Base-by-base conservation (phyloP, 2,113 vertebrate species). In the Myotis brandtii region DNA sequence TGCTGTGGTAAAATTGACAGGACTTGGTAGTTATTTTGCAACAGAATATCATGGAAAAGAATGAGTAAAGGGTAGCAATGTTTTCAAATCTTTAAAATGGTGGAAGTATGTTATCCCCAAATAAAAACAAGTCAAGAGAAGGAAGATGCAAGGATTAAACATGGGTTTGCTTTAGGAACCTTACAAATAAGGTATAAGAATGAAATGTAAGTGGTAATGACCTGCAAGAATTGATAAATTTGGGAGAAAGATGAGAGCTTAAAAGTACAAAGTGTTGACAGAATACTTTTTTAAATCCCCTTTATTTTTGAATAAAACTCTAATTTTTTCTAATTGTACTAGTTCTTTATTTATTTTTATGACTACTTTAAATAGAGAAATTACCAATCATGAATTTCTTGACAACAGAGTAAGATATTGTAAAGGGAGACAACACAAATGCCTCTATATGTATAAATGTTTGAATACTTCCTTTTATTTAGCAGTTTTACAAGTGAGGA, bases 301-400 rank as follows among this genome's bases (percentile, higher is more conserved):
- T 79, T 50, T 76, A 37, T 9, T 92, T 46, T 13, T n/a, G 21
- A 95, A 32, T 6, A 40, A 9, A 11, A 80, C 75, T 85, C 17
- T 40, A 54, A 27, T 84, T 70, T 37, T 46, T 20, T 56, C 54
- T 80, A 32, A 69, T 67, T 93, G 4, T 34, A 30, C 13, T 69
- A 37, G 43, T 23, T 9, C 13, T 77, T 89, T 92, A 89, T 94
- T 72, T 95, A 84, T 84, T 84, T 69, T 30, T 23, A 79, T 1
- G 5, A 48, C 17, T 50, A 80, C 9, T 66, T 92, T 82, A 89
- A 83, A 30, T 10, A 73, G 18, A 72, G 3, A 92, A 23, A 86
- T 82, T n/a, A 76, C 10, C 27, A 93, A 27, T 62, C 64, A 82
- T 76, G 32, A 59, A 21, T 16, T 72, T 48, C 13, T 40, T 89